Evolutionary conservation across 2,888 invertebrate genomes (phyloP).

Genomic region (Stegana nigrithorax): DNA sequence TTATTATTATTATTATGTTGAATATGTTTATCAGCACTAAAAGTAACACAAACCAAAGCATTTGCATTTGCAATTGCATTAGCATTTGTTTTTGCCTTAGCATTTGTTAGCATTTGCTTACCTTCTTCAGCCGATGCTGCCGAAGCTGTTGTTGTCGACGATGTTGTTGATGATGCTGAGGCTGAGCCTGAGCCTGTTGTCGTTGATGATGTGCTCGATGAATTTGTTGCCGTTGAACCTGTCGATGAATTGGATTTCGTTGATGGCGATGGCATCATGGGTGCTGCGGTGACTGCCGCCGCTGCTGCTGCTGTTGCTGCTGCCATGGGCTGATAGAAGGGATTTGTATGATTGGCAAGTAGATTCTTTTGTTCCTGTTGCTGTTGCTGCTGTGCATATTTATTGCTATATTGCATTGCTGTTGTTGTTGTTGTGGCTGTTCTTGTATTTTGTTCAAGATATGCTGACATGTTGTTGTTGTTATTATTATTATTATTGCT

Average conservation of each 20-base stretch:
- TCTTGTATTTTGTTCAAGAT: conserved; percentile 37
- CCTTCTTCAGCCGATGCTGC: conserved; percentile 59
- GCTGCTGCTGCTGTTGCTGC: conserved; percentile 24
- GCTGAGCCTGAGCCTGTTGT: conserved; percentile 61
- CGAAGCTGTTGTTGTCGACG: conserved; percentile 48
- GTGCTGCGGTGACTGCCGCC: conserved; percentile 31
- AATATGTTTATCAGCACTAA: too few relatives aligned
- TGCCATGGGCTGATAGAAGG: conserved; percentile 52
- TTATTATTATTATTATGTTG: too few relatives aligned
- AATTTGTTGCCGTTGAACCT: conserved; percentile 56
- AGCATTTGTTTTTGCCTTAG: conserved; percentile 25
- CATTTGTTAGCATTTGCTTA: conserved; percentile 43
- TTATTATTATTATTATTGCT: too few relatives aligned
- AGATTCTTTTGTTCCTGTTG: conserved; percentile 56
- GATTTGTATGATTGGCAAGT: conserved; percentile 60
- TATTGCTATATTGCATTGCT: neutral
- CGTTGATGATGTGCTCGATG: conserved; percentile 51
- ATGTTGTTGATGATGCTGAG: conserved; percentile 54
- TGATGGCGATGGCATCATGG: conserved; percentile 63
- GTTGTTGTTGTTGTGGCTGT: too few relatives aligned
- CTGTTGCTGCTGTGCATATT: too few relatives aligned
- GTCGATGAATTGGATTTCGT: conserved; percentile 64
- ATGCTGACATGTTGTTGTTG: conserved; percentile 32
- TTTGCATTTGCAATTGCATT: conserved; percentile 30
- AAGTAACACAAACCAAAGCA: conserved; percentile 2